These are phyloP conservation scores for Caenorhabditis drosophilae DNA, from an alignment of 2,888 invertebrate species.

Conservation along the genomic window DNA sequence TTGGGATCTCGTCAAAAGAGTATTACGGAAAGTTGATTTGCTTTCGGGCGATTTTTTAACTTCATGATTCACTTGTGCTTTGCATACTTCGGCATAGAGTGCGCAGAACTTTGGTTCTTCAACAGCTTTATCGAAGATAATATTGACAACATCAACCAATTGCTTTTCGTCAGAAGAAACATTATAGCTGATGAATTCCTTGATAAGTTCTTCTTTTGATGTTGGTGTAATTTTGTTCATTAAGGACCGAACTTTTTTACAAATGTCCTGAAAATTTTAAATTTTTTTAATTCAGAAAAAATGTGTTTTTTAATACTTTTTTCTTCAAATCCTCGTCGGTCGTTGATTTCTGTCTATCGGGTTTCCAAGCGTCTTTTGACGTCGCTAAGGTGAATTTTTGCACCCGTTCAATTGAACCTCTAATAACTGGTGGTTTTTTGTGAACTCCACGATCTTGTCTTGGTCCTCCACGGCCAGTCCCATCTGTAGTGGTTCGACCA, in stretches of 20 bases:
- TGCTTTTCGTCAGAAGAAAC: constrained; percentile 35
- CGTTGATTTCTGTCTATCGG: constrained; percentile 30
- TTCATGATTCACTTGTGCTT: constrained; percentile 37
- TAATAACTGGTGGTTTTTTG: constrained; percentile 27
- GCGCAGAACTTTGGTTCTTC: constrained; percentile 58
- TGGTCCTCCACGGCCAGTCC: constrained; percentile 27
- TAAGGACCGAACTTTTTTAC: constrained; percentile 54
- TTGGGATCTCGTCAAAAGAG: constrained; percentile 45
- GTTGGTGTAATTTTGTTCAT: constrained; percentile 65
- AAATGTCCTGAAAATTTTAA: constrained; percentile 25
- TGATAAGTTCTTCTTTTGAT: constrained; percentile 43
- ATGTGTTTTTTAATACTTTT: neutral
- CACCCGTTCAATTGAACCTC: constrained; percentile 34
- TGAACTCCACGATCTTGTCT: constrained; percentile 20
- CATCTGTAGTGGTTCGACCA: constrained; percentile 34
- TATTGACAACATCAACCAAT: constrained; percentile 39
- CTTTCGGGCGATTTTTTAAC: constrained; percentile 3
- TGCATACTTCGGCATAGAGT: constrained; percentile 50
- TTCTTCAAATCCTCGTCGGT: constrained; percentile 9
- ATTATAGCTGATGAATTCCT: constrained; percentile 47
- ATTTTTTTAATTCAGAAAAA: neutral
- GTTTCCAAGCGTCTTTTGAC: constrained; percentile 57
- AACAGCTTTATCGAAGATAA: constrained; percentile 59
- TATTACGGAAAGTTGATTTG: constrained; percentile 47
- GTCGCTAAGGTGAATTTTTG: constrained; percentile 29